phyloP scores from a whole-genome alignment of 2,888 invertebrate species.

The Malthinus flaveolus region DNA sequence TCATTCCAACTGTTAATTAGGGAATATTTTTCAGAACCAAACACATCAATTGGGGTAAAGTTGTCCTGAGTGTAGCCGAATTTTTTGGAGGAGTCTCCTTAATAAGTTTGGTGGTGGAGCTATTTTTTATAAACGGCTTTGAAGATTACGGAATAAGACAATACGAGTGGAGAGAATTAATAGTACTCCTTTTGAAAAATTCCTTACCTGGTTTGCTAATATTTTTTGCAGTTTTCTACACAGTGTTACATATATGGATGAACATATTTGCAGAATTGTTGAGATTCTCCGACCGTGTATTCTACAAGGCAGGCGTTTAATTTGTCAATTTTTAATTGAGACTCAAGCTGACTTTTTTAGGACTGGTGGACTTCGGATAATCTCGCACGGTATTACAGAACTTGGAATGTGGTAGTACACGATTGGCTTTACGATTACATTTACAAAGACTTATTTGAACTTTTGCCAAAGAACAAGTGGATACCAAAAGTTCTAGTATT shows the following conservation, averaged over 20 bases:
- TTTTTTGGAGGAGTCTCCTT: slow-evolving; percentile 79
- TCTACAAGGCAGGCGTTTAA: slow-evolving; percentile 78
- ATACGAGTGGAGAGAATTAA: slow-evolving; percentile 56
- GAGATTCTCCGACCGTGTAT: slow-evolving; percentile 82
- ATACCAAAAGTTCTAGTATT: slow-evolving; percentile 70
- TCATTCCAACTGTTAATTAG: too few species aligned
- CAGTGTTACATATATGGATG: slow-evolving; percentile 87
- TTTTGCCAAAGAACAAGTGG: slow-evolving; percentile 54
- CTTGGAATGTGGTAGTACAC: slow-evolving; percentile 94
- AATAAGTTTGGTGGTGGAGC: slow-evolving; percentile 78
- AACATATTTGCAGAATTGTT: slow-evolving; percentile 91
- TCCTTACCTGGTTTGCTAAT: slow-evolving; percentile 76
- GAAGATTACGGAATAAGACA: slow-evolving; percentile 61
- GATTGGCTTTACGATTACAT: slow-evolving; percentile 93
- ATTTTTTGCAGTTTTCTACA: slow-evolving; percentile 66
- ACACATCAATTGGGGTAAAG: slow-evolving; percentile 74
- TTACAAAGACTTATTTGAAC: slow-evolving; percentile 68
- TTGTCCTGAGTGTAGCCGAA: slow-evolving; percentile 71
- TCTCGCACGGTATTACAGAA: slow-evolving; percentile 84
- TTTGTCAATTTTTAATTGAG: neutral
- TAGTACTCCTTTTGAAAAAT: slow-evolving; percentile 69
- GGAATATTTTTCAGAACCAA: slow-evolving; percentile 62
- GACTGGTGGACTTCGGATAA: slow-evolving; percentile 94
- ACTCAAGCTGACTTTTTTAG: slow-evolving; percentile 53
- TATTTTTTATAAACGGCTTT: slow-evolving; percentile 73